These are phyloP conservation scores for Netelia virgata DNA, from an alignment of 2,888 invertebrate genomes.

Conservation along the genomic window DNA sequence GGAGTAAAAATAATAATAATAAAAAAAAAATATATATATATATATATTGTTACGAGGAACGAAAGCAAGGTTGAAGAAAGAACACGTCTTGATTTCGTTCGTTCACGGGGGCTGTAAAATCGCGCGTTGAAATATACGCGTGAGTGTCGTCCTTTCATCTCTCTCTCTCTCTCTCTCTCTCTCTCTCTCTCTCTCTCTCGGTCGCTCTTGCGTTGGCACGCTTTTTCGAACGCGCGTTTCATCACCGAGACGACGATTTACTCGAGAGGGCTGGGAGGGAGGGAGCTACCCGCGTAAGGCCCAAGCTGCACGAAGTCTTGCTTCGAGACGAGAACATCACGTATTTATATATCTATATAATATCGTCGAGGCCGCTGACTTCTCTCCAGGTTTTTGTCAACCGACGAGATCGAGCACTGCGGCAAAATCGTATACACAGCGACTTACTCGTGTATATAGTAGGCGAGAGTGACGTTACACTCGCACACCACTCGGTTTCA, in stretches of 20 bases:
- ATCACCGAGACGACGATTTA: conserved; percentile 47
- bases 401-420: conserved; percentile 48
- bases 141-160: conserved; percentile 34
- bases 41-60: neutral
- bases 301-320: conserved; percentile 15
- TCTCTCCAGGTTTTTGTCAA: conserved; percentile 61
- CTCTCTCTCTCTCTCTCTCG: conserved; percentile 22
- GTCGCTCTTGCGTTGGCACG: neutral
- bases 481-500: neutral
- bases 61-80: conserved; percentile 5
- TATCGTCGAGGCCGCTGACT: conserved; percentile 41
- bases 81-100: conserved; percentile 57
- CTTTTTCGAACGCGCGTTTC: conserved; percentile 45
- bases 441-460: conserved; percentile 4
- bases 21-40: too few relatives aligned
- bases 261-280: neutral
- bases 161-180: conserved; percentile 21
- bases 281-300: conserved; percentile 26
- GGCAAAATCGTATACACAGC: conserved; percentile 34
- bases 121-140: conserved; percentile 52
- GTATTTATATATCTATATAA: neutral
- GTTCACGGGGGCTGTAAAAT: conserved; percentile 32
- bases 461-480: neutral
- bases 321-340: neutral
- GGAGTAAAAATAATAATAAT: conserved; percentile 2